Conservation (phyloP, 1,140 invertebrate species). For the Dendroctonus ponderosae region DNA sequence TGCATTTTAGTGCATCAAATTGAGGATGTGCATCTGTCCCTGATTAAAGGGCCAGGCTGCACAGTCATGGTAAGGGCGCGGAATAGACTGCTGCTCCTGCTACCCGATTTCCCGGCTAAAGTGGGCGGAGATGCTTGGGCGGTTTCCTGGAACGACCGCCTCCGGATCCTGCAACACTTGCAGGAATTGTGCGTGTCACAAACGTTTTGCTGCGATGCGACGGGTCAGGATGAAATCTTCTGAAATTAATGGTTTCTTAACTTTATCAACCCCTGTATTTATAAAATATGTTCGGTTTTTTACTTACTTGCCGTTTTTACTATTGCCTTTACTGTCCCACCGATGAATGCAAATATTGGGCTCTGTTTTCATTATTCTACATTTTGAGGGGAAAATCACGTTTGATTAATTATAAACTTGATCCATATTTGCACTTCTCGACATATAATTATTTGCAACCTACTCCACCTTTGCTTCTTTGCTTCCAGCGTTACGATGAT, state of each 20-base stretch:
- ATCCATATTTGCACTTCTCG: no score
- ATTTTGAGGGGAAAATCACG: no score
- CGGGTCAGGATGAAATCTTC: slow-evolving; percentile 22
- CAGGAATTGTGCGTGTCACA: slow-evolving; percentile 31
- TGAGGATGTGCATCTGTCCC: neutral
- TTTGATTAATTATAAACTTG: no score
- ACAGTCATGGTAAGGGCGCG: slow-evolving; percentile 16
- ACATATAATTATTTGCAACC: no score
- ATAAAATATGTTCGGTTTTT: slow-evolving; percentile 21
- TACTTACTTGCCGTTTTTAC: neutral
- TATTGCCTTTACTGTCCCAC: no score
- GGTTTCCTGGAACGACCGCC: slow-evolving; percentile 19
- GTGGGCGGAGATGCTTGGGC: slow-evolving; percentile 27
- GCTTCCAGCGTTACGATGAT: no score
- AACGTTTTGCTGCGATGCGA: slow-evolving; percentile 27
- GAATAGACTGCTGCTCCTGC: slow-evolving; percentile 26
- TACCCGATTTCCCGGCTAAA: slow-evolving; percentile 20
- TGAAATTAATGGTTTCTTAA: slow-evolving; percentile 31
- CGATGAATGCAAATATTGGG: no score
- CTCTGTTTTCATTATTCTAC: no score
- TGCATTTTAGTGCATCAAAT: slow-evolving; percentile 5
- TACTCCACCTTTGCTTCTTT: no score
- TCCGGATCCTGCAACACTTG: slow-evolving; percentile 29
- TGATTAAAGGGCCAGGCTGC: neutral
- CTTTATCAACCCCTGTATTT: slow-evolving; percentile 32